Percentiles rank a stretch among this genome's conserved stretches.
Conservation (phyloP, 2,888 invertebrate genomes). For the Bellardia bayeri region DNA sequence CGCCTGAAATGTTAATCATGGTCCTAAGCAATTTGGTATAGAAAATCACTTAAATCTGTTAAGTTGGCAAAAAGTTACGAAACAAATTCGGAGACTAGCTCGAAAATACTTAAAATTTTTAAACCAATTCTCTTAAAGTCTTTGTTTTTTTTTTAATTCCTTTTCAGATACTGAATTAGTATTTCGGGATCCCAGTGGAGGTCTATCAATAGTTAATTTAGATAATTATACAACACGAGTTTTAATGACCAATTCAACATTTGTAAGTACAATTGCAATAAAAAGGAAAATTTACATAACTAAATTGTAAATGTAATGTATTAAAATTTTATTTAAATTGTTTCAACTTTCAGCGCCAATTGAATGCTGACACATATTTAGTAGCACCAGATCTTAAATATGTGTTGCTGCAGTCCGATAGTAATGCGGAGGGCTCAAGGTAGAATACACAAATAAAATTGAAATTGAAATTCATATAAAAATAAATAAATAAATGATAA, state of each 20-base stretch:
- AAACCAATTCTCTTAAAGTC: background rate
- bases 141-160: slow-evolving; percentile 14
- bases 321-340: slow-evolving; percentile 16
- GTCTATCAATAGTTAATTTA: slow-evolving; percentile 91
- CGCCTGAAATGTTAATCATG: no score
- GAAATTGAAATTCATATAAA: slow-evolving; percentile 3
- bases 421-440: slow-evolving; percentile 81
- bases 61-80: no score
- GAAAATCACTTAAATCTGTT: no score
- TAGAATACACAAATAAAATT: slow-evolving; percentile 63
- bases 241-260: slow-evolving; percentile 92
- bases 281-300: background rate
- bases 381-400: slow-evolving; percentile 92
- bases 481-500: slow-evolving; percentile 17
- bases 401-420: slow-evolving; percentile 90
- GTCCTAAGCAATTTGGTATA: no score
- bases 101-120: no score
- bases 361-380: slow-evolving; percentile 91
- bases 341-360: slow-evolving; percentile 87
- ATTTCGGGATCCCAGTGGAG: slow-evolving; percentile 90
- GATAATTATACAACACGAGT: slow-evolving; percentile 89
- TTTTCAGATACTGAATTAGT: slow-evolving; percentile 89
- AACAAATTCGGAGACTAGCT: no score
- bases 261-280: slow-evolving; percentile 87
- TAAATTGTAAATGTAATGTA: slow-evolving; percentile 17